These are phyloP conservation scores for Lagopus leucura DNA, from an alignment of 2,113 vertebrate genomes.

Conservation along the genomic window DNA sequence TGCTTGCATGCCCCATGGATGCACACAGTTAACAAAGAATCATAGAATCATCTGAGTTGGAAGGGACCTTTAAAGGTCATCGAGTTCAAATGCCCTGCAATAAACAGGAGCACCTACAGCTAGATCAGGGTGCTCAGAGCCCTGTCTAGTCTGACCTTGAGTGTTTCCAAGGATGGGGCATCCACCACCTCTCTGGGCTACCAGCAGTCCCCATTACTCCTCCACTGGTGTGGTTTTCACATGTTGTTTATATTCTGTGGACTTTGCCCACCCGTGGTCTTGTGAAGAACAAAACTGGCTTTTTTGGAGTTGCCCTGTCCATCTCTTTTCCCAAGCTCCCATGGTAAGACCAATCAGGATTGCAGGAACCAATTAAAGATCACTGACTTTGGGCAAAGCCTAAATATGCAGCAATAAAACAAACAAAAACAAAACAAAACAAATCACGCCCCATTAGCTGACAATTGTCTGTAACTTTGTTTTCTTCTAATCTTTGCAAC, in stretches of 20 bases:
- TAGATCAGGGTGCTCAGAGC: no score
- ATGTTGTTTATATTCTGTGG: not conserved
- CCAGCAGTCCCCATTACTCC: not conserved
- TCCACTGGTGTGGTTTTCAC: not conserved
- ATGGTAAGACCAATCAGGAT: not conserved
- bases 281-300: not conserved
- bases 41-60: no score
- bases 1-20: not conserved
- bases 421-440: not conserved
- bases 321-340: not conserved
- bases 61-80: no score
- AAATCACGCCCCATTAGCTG: not conserved
- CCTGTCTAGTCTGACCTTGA: no score
- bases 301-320: not conserved
- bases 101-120: no score
- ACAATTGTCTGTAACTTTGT: slow-evolving; percentile 6
- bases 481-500: slow-evolving; percentile 18
- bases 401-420: not conserved
- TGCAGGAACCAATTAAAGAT: slow-evolving; percentile 20
- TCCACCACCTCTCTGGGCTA: no score
- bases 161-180: no score
- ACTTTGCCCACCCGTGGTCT: not conserved
- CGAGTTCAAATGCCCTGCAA: no score
- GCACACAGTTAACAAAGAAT: not conserved
- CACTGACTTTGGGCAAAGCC: not conserved